A percentile compares a stretch with the other conserved stretches of the same genome.
phyloP scores from a whole-genome alignment of 2,797 vertebrate genomes.

The Dryobates pubescens region DNA sequence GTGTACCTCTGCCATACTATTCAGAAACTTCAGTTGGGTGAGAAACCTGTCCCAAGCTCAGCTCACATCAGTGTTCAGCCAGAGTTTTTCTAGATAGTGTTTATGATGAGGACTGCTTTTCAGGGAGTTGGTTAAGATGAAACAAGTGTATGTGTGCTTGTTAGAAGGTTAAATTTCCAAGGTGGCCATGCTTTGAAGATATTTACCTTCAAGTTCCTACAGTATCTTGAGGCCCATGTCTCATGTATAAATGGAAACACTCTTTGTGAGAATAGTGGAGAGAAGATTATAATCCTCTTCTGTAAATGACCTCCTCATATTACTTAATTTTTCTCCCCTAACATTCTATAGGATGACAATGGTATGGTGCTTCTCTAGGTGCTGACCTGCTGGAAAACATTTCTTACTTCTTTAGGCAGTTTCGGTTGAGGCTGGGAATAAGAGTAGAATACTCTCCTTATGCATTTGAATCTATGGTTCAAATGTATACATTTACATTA shows the following conservation, averaged over 20 bases:
- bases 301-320: not conserved
- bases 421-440: not conserved
- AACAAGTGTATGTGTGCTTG: not conserved
- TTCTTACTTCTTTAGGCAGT: not conserved
- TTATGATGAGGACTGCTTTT: not conserved
- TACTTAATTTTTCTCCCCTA: not conserved
- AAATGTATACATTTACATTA: not conserved
- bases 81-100: not conserved
- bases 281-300: not conserved
- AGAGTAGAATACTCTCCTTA: not conserved
- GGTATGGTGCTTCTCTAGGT: not conserved
- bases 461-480: conserved; percentile 14
- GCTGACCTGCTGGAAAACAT: not conserved
- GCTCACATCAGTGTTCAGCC: not conserved
- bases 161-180: not conserved
- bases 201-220: not conserved
- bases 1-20: not conserved
- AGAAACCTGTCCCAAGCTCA: not conserved
- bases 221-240: not conserved
- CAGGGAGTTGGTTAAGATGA: not conserved
- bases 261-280: not conserved
- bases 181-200: not conserved
- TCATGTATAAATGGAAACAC: not conserved
- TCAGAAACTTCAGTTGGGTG: not conserved
- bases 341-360: not conserved